A percentile compares a stretch with the other conserved stretches of the same genome.
These are phyloP conservation scores for Venustaconcha ellipsiformis DNA, from an alignment of 1,140 invertebrate genomes.

Conservation along the genomic window DNA sequence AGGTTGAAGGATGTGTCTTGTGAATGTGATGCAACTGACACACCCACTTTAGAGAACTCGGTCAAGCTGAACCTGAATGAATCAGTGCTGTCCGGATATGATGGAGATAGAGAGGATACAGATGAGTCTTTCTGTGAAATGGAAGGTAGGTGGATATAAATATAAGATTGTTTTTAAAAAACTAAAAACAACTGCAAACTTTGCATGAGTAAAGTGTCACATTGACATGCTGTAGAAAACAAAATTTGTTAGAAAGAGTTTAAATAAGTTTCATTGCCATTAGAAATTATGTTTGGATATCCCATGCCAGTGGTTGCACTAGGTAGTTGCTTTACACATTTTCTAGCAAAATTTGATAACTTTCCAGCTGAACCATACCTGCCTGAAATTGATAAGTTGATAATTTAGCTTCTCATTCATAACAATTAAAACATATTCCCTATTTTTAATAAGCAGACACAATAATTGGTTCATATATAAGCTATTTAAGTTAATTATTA, in stretches of 20 bases:
- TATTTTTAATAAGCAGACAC: no score
- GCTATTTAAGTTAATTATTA: no score
- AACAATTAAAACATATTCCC: no score
- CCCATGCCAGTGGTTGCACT: no score
- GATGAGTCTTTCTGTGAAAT: constrained; percentile 51
- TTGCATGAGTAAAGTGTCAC: not conserved
- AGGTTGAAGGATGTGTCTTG: constrained; percentile 16
- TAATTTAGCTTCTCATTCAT: no score
- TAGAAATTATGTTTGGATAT: no score
- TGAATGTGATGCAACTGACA: constrained; percentile 45
- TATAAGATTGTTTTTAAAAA: not conserved
- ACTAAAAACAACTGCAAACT: not conserved
- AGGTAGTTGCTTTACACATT: no score
- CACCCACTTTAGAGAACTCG: constrained; percentile 38
- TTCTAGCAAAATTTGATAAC: no score
- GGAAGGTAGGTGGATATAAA: constrained; percentile 39
- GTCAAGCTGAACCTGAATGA: constrained; percentile 40
- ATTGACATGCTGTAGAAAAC: not conserved
- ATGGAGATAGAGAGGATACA: constrained; percentile 61
- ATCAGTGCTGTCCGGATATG: constrained; percentile 58
- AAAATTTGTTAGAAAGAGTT: not conserved
- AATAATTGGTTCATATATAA: no score
- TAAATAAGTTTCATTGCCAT: not conserved
- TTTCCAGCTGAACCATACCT: no score
- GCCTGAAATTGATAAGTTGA: no score